A percentile compares a stretch with the other conserved stretches of the same genome.
Evolutionary conservation across 23 tunicate genomes (phyloP).

Genomic region (Phallusia fumigata): DNA sequence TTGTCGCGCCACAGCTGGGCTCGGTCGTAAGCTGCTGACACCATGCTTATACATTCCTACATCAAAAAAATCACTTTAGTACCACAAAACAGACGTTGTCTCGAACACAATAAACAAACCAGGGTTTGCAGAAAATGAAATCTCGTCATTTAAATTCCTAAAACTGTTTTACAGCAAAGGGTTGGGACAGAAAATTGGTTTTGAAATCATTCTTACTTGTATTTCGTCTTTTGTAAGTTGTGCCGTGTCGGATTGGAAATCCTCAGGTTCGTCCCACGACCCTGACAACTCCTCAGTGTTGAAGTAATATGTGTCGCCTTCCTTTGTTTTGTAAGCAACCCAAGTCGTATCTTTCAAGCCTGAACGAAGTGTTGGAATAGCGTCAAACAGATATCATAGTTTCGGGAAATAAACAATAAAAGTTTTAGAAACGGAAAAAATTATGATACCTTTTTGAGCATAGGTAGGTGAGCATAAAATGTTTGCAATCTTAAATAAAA

Average conservation of each 20-base stretch:
- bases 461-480: too few species aligned
- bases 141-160: too few species aligned
- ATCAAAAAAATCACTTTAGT: neutral
- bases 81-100: too few species aligned
- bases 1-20: constrained; percentile 85
- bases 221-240: constrained; percentile 84
- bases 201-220: constrained; percentile 27
- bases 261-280: constrained; percentile 87
- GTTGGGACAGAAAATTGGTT: neutral
- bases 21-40: constrained; percentile 90
- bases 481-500: too few species aligned
- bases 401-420: too few species aligned
- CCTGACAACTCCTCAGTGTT: constrained; percentile 84
- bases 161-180: neutral
- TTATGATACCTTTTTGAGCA: too few species aligned
- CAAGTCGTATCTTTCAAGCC: constrained; percentile 75
- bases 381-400: too few species aligned
- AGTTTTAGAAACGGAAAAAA: too few species aligned
- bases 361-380: neutral
- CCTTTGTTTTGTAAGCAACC: constrained; percentile 68
- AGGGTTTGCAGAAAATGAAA: too few species aligned
- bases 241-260: constrained; percentile 46
- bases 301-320: constrained; percentile 82
- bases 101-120: too few species aligned
- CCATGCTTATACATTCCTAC: constrained; percentile 83